Base-by-base conservation (phyloP, 1,140 invertebrate genomes). In the Drosophila rufa region DNA sequence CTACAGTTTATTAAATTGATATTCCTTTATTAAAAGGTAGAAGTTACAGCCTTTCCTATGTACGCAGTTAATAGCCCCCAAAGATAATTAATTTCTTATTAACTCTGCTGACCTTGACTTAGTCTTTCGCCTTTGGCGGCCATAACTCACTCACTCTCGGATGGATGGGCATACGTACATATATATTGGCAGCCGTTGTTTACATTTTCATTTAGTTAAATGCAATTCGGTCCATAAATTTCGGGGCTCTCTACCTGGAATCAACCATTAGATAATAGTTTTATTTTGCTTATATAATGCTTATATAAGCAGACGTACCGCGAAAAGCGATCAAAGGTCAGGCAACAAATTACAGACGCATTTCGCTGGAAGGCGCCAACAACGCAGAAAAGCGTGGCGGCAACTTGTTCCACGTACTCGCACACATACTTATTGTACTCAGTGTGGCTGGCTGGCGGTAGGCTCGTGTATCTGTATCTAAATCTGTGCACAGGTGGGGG, bases 301-400 rank as follows among this genome's bases (percentile, higher is more conserved):
- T 82, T 78, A 68, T 82, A 82, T 83, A 82, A 82, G 67, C 58
- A 55, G 46, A 47, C 42, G 59, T 80, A 77, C 77, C 47, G 55
- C 62, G 70, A 87, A 73, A 50, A 38, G 38, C 40, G 48, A 80
- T 77, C 79, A 83, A 80, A 86, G 80, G 80, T 83, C 76, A 67
- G 51, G 15, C 36, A 30, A 27, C 22, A 48, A 71, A 79, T 58
- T 87, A 81, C 74, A 85, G 82, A 84, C 22, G 71, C 50, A 75
- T 79, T 86, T 86, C 79, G 33, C 51, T 76, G 83, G 83, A 86
- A 87, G 85, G 71, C 67, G 67, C 66, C 51, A 67, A 71, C 69
- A 62, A 50, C 77, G 80, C 58, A 70, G 69, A 83, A 78, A 78
- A 82, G 83, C 77, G 84, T 89, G 77, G 84, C 83, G 46, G 53